Base-by-base conservation (phyloP, 2,888 invertebrate species). In the Hybos culiciformis region DNA sequence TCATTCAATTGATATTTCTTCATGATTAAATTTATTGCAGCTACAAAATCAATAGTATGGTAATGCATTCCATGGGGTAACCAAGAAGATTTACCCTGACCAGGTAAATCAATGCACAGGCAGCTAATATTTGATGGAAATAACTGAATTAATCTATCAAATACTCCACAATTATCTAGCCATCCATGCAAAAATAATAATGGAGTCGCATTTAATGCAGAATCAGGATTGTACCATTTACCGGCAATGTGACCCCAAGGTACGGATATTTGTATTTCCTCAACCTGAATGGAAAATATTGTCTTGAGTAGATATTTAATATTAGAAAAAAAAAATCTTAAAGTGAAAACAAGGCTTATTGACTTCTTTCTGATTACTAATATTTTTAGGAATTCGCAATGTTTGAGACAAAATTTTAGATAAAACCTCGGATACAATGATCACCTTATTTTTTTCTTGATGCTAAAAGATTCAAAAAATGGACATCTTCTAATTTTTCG, bases 141-240 rank as follows among this genome's bases (percentile, higher is more conserved):
- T 44, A 75, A 57, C 1, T 80, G 80, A 6, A 76, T 72, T n/a
- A 85, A 56, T 0, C 73, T 71, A 58, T 84, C 81, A 67, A 80
- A 86, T 0, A 78, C 72, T 15, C 77, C 78, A n/a, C 79, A 78
- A n/a, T n/a, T n/a, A 59, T 85, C 84, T 63, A 75, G 78, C 80
- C 81, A 81, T 0, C 85, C 85, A 56, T 85, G 85, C n/a, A 84
- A 55, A 1, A 77, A 77, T 21, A 85, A 57, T 44, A 84, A 70
- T 0, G 83, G 83, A 38, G 77, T 70, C 15, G 70, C 68, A 47
- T 75, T 66, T 48, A 70, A 71, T n/a, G n/a, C n/a, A n/a, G n/a
- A n/a, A n/a, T n/a, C n/a, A 3, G 70, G 70, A 11, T 83, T 82
- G 77, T 83, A 84, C 66, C 78, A 70, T 60, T 80, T 82, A 2